A percentile compares a stretch with the other conserved stretches of the same genome.
Evolutionary conservation across 2,888 invertebrate species (phyloP).

Genomic region (Agrypnus murinus): DNA sequence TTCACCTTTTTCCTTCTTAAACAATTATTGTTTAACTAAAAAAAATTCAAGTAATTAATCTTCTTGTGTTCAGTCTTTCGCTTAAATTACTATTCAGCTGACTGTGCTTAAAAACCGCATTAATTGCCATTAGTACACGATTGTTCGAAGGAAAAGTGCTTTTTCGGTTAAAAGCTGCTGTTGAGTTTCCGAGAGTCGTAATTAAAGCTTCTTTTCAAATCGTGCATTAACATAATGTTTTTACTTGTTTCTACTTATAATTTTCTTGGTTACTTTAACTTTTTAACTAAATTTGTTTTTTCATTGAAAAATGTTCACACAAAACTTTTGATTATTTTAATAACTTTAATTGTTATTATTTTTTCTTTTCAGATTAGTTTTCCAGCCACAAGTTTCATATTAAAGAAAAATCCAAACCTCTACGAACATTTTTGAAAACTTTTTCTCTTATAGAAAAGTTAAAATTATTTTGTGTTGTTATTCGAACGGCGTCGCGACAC

Average conservation of each 20-base stretch:
- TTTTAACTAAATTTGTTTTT: not conserved
- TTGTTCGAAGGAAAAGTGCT: constrained; percentile 26
- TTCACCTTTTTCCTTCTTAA: constrained; percentile 2
- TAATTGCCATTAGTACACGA: constrained; percentile 45
- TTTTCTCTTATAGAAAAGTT: constrained; percentile 21
- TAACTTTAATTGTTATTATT: constrained; percentile 2
- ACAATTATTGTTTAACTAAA: not conserved
- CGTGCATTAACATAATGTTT: constrained; percentile 22
- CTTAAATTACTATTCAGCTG: constrained; percentile 37
- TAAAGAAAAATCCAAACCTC: no score
- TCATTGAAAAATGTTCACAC: no score
- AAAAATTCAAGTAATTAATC: constrained; percentile 20
- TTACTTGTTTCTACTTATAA: not conserved
- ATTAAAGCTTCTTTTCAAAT: constrained; percentile 38
- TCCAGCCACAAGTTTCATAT: not conserved
- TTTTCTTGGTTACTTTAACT: not conserved
- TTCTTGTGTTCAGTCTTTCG: constrained; percentile 19
- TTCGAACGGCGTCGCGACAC: constrained; percentile 37
- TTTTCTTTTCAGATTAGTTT: not conserved
- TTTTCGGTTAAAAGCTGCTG: constrained; percentile 30
- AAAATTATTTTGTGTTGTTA: constrained; percentile 13
- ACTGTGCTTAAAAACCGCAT: constrained; percentile 41
- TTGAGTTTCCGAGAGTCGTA: constrained; percentile 21
- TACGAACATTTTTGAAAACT: not conserved
- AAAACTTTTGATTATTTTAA: no score